These are phyloP conservation scores for Serripes groenlandicus DNA, from an alignment of 2,888 invertebrate species.

Conservation along the genomic window DNA sequence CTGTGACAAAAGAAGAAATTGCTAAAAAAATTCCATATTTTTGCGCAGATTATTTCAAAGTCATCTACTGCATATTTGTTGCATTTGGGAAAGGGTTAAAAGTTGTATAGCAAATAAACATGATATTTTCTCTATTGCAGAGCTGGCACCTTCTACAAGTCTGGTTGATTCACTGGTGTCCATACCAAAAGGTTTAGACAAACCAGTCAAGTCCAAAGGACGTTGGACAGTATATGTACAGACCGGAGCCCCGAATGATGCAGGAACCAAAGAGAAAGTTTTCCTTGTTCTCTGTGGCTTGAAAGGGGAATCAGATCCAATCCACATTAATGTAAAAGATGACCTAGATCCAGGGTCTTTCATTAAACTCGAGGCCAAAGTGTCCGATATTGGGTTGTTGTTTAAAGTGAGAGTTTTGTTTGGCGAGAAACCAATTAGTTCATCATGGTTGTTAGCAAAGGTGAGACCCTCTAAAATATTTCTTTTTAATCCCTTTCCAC, in stretches of 20 bases:
- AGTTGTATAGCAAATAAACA: no score
- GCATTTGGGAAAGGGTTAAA: no score
- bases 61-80: no score
- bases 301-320: conserved; percentile 77
- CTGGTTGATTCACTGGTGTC: conserved; percentile 58
- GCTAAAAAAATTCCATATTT: no score
- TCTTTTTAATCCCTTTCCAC: background rate
- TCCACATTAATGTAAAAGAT: conserved; percentile 74
- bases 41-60: no score
- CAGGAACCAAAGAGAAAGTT: conserved; percentile 76
- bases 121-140: no score
- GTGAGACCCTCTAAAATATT: conserved; percentile 68
- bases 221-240: conserved; percentile 72
- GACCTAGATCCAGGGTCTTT: conserved; percentile 74
- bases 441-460: conserved; percentile 80
- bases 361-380: conserved; percentile 74
- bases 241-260: conserved; percentile 74
- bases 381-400: conserved; percentile 76
- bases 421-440: conserved; percentile 73
- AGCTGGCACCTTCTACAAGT: conserved; percentile 54
- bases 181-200: conserved; percentile 59
- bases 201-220: conserved; percentile 65
- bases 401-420: conserved; percentile 79
- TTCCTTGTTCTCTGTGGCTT: conserved; percentile 81
- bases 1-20: no score